These are phyloP conservation scores for Phyllostomus discolor DNA, from an alignment of 2,113 vertebrate genomes.

Conservation along the genomic window DNA sequence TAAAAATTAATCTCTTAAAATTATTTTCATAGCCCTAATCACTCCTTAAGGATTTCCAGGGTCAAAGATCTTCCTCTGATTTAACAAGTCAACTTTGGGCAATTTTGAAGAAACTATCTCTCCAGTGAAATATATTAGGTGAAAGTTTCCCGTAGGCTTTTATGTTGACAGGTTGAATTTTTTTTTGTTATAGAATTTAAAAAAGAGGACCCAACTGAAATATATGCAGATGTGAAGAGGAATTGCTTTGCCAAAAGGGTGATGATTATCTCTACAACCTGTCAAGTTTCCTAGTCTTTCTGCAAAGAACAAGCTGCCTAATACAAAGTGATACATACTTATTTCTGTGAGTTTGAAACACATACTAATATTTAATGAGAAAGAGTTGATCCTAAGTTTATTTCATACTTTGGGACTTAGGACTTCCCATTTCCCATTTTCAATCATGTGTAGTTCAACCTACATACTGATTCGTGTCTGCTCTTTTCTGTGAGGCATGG, in stretches of 20 bases:
- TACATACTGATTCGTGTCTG: not conserved
- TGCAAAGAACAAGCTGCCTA: not conserved
- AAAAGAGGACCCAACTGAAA: not conserved
- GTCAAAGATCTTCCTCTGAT: conserved; percentile 46
- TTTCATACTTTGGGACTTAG: conserved; percentile 23
- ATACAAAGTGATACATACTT: not conserved
- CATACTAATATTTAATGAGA: conserved; percentile 28
- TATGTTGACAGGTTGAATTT: not conserved
- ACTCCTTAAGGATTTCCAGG: not conserved
- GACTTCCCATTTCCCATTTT: not conserved
- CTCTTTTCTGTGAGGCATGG: not conserved
- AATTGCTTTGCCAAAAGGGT: not conserved
- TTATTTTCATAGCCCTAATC: not conserved
- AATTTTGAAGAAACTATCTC: not conserved
- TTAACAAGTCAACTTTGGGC: conserved; percentile 6
- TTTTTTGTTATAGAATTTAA: not conserved
- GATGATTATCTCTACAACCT: not conserved
- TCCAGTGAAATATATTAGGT: conserved; percentile 55
- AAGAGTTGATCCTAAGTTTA: not conserved
- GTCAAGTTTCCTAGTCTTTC: not conserved
- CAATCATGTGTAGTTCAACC: not conserved
- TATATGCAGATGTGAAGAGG: not conserved
- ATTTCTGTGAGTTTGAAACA: not conserved
- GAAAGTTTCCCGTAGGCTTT: conserved; percentile 2
- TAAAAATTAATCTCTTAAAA: conserved; percentile 38